These are phyloP conservation scores for Mesochorus sp. DNA, from an alignment of 2,888 invertebrate species.

Conservation along the genomic window DNA sequence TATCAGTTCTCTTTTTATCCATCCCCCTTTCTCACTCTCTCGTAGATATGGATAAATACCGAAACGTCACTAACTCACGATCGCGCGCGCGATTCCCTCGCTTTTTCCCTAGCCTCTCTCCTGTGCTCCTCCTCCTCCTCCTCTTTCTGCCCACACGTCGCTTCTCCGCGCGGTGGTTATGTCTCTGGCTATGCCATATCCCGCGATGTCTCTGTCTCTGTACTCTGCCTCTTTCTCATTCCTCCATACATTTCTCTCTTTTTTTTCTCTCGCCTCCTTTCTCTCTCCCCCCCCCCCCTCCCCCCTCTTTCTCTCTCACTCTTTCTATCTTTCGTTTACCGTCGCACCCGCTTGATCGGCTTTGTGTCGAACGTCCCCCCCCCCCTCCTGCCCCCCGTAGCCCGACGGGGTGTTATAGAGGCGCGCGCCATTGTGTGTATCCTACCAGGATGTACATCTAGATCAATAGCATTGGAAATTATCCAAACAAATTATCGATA, in stretches of 20 bases:
- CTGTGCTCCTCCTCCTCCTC: not conserved
- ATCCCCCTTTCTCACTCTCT: too few relatives aligned
- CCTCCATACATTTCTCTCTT: too few relatives aligned
- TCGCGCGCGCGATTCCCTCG: constrained; percentile 69
- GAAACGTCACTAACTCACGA: constrained; percentile 80
- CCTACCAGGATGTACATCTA: constrained; percentile 81
- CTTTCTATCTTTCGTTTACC: constrained; percentile 46
- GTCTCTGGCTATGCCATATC: constrained; percentile 28
- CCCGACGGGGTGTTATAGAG: constrained; percentile 67
- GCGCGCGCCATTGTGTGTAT: constrained; percentile 76
- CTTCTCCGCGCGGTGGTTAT: constrained; percentile 35
- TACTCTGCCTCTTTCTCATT: constrained; percentile 49
- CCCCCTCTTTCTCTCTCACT: constrained; percentile 39
- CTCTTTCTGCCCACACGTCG: constrained; percentile 13
- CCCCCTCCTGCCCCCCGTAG: constrained; percentile 1
- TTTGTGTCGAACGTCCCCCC: constrained; percentile 42
- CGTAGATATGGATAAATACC: constrained; percentile 79
- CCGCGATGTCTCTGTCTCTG: constrained; percentile 44
- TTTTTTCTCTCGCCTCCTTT: not conserved
- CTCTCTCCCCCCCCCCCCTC: constrained; percentile 1
- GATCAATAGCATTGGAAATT: constrained; percentile 82
- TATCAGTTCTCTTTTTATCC: constrained; percentile 72
- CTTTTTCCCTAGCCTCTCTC: constrained; percentile 21
- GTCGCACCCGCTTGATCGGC: constrained; percentile 56
- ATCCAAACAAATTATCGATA: constrained; percentile 82